Conservation (phyloP, 92 coral and sea anemone genomes). For the Bergia puertoricense region DNA sequence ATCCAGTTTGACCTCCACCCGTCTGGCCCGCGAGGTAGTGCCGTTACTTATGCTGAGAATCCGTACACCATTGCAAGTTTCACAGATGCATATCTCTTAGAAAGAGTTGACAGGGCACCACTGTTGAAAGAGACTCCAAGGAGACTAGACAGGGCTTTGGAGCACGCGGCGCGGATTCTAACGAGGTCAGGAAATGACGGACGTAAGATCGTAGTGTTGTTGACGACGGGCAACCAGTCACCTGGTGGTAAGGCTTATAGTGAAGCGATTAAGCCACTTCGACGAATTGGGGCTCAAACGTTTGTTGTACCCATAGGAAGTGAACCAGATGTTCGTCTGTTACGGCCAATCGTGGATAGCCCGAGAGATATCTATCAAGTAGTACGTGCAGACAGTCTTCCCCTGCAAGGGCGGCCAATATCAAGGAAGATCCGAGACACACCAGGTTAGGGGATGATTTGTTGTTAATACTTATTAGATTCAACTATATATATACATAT, state of each 20-base stretch:
- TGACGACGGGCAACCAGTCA: slow-evolving; percentile 47
- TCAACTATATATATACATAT: no score
- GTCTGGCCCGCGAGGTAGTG: slow-evolving; percentile 64
- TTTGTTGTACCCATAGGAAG: slow-evolving; percentile 29
- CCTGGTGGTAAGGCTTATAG: slow-evolving; percentile 37
- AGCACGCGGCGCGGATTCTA: slow-evolving; percentile 12
- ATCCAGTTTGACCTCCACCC: slow-evolving; percentile 52
- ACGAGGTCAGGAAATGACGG: background rate
- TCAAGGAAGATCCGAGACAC: slow-evolving; percentile 25
- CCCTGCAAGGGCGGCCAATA: slow-evolving; percentile 15
- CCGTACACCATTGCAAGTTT: slow-evolving; percentile 46
- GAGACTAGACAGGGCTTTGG: slow-evolving; percentile 14
- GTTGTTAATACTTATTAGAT: background rate
- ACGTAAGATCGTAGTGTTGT: slow-evolving; percentile 46
- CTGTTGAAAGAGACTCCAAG: slow-evolving; percentile 35
- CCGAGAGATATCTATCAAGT: slow-evolving; percentile 9
- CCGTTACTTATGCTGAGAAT: slow-evolving; percentile 57
- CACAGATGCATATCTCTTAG: slow-evolving; percentile 52
- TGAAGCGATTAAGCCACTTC: slow-evolving; percentile 41
- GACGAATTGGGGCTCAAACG: slow-evolving; percentile 25
- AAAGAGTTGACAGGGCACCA: slow-evolving; percentile 48
- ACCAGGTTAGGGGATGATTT: background rate
- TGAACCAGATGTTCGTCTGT: background rate
- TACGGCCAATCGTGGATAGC: background rate
- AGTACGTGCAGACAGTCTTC: background rate